A percentile compares a stretch with the other conserved stretches of the same genome.
phyloP scores from a whole-genome alignment of 2,113 vertebrate genomes.

The Melanostigma gelatinosum region DNA sequence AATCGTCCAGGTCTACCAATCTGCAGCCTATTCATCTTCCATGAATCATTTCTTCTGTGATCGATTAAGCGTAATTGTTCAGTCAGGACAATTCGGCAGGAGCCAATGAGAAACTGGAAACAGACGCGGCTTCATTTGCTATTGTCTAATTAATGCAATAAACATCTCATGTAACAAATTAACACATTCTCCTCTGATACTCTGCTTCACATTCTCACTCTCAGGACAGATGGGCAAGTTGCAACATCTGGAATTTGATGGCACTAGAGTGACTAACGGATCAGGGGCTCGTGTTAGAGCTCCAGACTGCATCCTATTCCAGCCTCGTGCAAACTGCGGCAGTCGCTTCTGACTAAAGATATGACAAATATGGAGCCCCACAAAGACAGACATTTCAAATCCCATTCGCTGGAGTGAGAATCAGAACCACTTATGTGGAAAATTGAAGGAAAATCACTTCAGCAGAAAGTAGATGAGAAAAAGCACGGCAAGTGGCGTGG shows the following conservation, averaged over 20 bases:
- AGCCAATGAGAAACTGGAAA: constrained; percentile 94
- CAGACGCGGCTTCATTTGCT: constrained; percentile 94
- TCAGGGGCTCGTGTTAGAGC: constrained; percentile 76
- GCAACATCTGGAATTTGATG: constrained; percentile 91
- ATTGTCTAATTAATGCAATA: constrained; percentile 99
- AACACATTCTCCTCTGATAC: constrained; percentile 88
- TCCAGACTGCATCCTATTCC: constrained; percentile 34
- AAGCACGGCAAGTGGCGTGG: constrained; percentile 61
- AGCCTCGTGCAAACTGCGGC: constrained; percentile 38
- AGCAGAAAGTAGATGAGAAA: constrained; percentile 73
- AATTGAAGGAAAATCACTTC: constrained; percentile 75
- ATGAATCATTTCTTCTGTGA: constrained; percentile 99
- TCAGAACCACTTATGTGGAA: constrained; percentile 74
- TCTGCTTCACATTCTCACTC: constrained; percentile 80
- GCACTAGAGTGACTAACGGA: constrained; percentile 81
- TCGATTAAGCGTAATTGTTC: constrained; percentile 98
- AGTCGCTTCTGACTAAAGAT: constrained; percentile 49
- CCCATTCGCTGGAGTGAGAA: constrained; percentile 54
- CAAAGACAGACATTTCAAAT: constrained; percentile 66
- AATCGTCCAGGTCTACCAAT: constrained; percentile 91
- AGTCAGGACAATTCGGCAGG: constrained; percentile 93
- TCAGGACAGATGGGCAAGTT: constrained; percentile 85
- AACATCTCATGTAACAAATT: constrained; percentile 92
- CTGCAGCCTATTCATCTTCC: constrained; percentile 96
- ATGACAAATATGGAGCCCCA: constrained; percentile 54